These are phyloP conservation scores for Pseudochaenichthys georgianus DNA, from an alignment of 2,797 vertebrate genomes.

Conservation along the genomic window DNA sequence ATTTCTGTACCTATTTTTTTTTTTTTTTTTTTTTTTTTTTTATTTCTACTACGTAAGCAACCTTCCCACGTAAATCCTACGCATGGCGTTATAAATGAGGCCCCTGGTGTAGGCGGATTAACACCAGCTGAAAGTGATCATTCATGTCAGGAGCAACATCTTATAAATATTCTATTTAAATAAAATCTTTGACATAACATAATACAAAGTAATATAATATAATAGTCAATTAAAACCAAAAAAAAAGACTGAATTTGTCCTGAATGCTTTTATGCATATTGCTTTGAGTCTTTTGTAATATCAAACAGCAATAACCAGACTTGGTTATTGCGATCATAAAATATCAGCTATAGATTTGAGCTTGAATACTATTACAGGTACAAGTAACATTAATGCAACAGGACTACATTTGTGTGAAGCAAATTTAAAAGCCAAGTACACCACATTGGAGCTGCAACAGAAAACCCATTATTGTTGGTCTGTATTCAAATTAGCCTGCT, in stretches of 20 bases:
- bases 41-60: too few relatives aligned
- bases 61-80: too few relatives aligned
- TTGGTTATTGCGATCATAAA: conserved; percentile 4
- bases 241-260: not conserved
- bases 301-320: conserved; percentile 13
- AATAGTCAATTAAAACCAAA: not conserved
- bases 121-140: conserved; percentile 1
- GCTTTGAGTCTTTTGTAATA: conserved; percentile 12
- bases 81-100: too few relatives aligned
- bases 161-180: not conserved
- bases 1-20: too few relatives aligned
- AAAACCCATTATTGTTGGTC: conserved; percentile 17
- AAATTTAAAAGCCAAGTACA: conserved; percentile 8
- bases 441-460: conserved; percentile 1
- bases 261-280: not conserved
- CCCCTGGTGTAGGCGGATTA: not conserved
- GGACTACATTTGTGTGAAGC: conserved; percentile 19
- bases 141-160: conserved; percentile 5
- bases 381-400: conserved; percentile 11
- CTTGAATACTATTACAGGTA: conserved; percentile 16
- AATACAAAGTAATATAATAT: not conserved
- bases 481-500: not conserved
- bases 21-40: too few relatives aligned
- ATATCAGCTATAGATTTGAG: not conserved
- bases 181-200: not conserved